A percentile compares a stretch with the other conserved stretches of the same genome.
Conservation (phyloP, 2,113 vertebrate species). For the Larimichthys polyactis region DNA sequence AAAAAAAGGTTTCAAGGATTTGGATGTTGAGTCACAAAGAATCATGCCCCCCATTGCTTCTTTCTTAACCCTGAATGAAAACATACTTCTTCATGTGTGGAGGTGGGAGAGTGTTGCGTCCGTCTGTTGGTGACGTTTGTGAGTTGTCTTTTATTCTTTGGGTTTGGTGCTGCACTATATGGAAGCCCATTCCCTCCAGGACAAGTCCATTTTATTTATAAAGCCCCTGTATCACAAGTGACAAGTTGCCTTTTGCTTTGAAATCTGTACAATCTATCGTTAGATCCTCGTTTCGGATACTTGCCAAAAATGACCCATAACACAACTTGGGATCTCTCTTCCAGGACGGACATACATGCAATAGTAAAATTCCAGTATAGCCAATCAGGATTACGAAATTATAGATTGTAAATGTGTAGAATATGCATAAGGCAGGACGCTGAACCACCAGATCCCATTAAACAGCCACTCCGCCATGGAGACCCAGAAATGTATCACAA, state of each 20-base stretch:
- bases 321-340: background rate
- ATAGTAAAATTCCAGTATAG: background rate
- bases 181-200: conserved; percentile 20
- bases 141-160: background rate
- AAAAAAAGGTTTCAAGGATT: conserved; percentile 21
- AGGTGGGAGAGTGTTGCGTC: conserved; percentile 13
- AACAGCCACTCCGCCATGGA: background rate
- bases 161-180: conserved; percentile 2
- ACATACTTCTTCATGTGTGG: background rate
- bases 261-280: background rate
- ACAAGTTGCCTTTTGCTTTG: background rate
- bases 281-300: background rate
- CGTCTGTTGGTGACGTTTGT: conserved; percentile 3
- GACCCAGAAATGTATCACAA: no score
- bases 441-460: background rate
- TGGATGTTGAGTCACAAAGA: conserved; percentile 22
- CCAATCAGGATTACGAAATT: background rate
- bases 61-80: conserved; percentile 24
- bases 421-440: background rate
- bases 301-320: background rate
- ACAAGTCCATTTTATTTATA: background rate
- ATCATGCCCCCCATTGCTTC: conserved; percentile 38
- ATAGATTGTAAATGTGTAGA: no score
- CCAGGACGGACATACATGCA: background rate
- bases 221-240: background rate